phyloP scores from a whole-genome alignment of 2,113 vertebrate species.

The Urocynchramus pylzowi region DNA sequence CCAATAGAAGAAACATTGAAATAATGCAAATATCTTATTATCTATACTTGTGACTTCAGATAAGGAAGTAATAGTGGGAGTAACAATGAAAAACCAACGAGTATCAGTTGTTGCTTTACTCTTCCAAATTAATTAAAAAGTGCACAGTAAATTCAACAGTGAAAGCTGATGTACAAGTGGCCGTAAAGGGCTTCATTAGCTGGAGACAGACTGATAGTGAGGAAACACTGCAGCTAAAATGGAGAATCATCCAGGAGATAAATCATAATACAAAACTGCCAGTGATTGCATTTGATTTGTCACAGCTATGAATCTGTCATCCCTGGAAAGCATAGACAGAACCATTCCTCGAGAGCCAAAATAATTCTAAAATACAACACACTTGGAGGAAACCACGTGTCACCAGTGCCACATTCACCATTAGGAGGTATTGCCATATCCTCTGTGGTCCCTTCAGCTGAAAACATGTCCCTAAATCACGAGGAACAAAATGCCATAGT shows the following conservation, averaged over 20 bases:
- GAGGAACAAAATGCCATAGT: not conserved
- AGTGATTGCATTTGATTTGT: not conserved
- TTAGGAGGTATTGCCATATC: not conserved
- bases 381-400: not conserved
- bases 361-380: not conserved
- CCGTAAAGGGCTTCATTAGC: slow-evolving; percentile 3
- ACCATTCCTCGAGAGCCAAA: not conserved
- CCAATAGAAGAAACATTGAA: not conserved
- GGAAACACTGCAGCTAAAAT: not conserved
- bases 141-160: not conserved
- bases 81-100: not conserved
- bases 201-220: not conserved
- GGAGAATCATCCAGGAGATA: not conserved
- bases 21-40: not conserved
- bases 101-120: not conserved
- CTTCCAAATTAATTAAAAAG: slow-evolving; percentile 4
- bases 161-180: not conserved
- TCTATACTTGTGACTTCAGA: not conserved
- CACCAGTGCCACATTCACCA: not conserved
- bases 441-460: not conserved
- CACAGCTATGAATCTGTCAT: not conserved
- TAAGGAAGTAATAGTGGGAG: not conserved
- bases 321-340: not conserved
- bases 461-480: not conserved
- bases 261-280: not conserved